A percentile compares a stretch with the other conserved stretches of the same genome.
Evolutionary conservation across 2,113 vertebrate species (phyloP).

Genomic region (Oncorhynchus gorbuscha): DNA sequence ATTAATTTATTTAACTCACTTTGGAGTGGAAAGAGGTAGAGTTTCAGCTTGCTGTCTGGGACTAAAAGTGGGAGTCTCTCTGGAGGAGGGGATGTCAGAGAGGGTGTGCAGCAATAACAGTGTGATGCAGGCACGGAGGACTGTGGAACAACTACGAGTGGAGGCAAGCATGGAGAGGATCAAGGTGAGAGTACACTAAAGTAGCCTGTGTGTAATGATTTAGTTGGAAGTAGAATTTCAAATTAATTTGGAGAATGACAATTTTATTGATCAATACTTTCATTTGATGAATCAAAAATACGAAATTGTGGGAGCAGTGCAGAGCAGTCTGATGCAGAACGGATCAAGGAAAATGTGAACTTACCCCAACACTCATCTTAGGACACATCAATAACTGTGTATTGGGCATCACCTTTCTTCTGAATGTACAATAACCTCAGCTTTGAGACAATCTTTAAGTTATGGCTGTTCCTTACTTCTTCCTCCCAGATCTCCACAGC

Average conservation of each 20-base stretch:
- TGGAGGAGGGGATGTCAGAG: conserved; percentile 53
- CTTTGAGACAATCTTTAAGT: background rate
- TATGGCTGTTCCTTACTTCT: background rate
- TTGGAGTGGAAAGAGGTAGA: background rate
- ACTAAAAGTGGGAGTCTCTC: background rate
- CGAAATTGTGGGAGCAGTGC: too few species aligned
- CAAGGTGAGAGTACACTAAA: conserved; percentile 66
- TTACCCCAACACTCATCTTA: too few species aligned
- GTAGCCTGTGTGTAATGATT: too few species aligned
- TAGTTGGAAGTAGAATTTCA: too few species aligned
- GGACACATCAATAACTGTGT: too few species aligned
- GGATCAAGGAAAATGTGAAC: too few species aligned
- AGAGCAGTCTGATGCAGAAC: too few species aligned
- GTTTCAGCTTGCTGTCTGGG: background rate
- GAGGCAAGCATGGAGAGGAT: conserved; percentile 77
- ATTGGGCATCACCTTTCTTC: too few species aligned
- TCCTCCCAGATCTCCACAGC: conserved; percentile 77
- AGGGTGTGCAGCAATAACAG: conserved; percentile 75
- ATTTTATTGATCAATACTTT: background rate
- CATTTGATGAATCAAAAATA: too few species aligned
- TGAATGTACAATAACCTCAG: background rate
- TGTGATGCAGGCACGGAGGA: conserved; percentile 71
- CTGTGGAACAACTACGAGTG: conserved; percentile 78
- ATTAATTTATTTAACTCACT: background rate
- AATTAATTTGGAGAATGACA: background rate